These are phyloP conservation scores for Amia ocellicauda DNA, from an alignment of 2,113 vertebrate species.

Conservation along the genomic window DNA sequence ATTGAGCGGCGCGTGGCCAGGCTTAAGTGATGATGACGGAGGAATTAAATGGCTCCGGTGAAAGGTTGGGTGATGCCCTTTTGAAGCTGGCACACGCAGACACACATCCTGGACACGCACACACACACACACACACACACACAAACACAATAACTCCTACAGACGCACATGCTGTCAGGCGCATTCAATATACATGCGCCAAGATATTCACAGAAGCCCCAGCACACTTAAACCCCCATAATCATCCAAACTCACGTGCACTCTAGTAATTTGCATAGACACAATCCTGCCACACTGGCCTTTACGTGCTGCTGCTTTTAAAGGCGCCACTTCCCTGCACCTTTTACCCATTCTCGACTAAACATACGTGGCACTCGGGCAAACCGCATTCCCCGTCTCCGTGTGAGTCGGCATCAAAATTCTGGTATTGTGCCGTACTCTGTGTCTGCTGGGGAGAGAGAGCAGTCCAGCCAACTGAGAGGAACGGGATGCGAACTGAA, in stretches of 20 bases:
- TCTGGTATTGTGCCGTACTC: too few species aligned
- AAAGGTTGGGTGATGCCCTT: conserved; percentile 1
- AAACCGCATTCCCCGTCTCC: too few species aligned
- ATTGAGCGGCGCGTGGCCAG: conserved; percentile 48
- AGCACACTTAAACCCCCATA: not conserved
- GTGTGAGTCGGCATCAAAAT: too few species aligned
- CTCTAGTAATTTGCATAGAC: too few species aligned
- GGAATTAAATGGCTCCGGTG: conserved; percentile 48
- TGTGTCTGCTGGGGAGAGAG: too few species aligned
- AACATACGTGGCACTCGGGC: too few species aligned
- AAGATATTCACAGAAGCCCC: not conserved
- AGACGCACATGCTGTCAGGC: conserved; percentile 8
- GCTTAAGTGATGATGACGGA: conserved; percentile 52
- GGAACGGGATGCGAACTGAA: too few species aligned
- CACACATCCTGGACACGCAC: not conserved
- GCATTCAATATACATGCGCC: not conserved
- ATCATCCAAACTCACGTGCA: conserved; percentile 27
- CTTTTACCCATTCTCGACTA: too few species aligned
- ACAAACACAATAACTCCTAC: conserved; percentile 12
- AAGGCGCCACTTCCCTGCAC: too few species aligned
- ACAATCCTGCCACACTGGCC: too few species aligned
- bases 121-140: not conserved
- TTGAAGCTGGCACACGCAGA: not conserved
- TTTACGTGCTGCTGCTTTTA: too few species aligned
- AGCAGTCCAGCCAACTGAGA: too few species aligned